Percentiles rank a stretch among this genome's conserved stretches.
These are phyloP conservation scores for Marisa cornuarietis DNA, from an alignment of 1,140 invertebrate genomes.

Conservation along the genomic window DNA sequence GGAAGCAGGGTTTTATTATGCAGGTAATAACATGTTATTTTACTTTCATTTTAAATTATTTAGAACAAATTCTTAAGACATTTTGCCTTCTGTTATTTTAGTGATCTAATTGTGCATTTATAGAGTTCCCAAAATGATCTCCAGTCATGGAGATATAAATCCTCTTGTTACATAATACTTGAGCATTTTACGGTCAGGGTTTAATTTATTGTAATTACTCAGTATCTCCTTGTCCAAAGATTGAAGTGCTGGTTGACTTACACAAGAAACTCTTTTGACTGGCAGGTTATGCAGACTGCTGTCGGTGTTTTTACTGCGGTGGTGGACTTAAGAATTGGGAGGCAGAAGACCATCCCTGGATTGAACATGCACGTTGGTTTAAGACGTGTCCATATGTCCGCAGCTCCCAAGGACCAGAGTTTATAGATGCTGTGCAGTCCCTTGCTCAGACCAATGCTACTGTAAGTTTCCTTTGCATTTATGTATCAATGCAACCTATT, in stretches of 20 bases:
- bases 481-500: no score
- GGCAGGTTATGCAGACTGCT: conserved; percentile 75
- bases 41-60: no score
- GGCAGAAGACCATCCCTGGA: conserved; percentile 76
- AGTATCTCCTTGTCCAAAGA: not conserved
- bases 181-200: not conserved
- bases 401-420: conserved; percentile 79
- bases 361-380: conserved; percentile 72
- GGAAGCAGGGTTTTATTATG: conserved; percentile 30
- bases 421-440: conserved; percentile 69
- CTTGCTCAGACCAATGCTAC: not conserved
- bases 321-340: conserved; percentile 79
- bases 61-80: no score
- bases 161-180: no score
- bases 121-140: not conserved
- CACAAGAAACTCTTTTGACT: not conserved
- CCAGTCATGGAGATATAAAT: not conserved
- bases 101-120: not conserved
- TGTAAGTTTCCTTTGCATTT: not conserved
- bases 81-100: no score
- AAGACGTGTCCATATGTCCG: conserved; percentile 79
- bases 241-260: not conserved
- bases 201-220: not conserved
- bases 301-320: conserved; percentile 85
- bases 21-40: conserved; percentile 17